Conservation (phyloP, 1,140 invertebrate genomes). For the Leptonema lineaticorne region DNA sequence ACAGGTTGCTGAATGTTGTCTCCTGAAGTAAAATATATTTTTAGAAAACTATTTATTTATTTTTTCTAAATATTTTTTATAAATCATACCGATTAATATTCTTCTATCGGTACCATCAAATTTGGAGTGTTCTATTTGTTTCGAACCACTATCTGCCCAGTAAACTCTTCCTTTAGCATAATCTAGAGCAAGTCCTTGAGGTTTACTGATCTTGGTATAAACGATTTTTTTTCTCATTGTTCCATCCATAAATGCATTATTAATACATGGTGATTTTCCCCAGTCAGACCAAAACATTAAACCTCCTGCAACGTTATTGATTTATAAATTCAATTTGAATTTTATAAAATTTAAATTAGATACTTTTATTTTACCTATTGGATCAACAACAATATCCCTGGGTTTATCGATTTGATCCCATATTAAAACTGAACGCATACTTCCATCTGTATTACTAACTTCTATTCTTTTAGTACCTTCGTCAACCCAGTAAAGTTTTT, state of each 20-base stretch:
- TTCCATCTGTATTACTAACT: constrained; percentile 76
- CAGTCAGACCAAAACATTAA: constrained; percentile 90
- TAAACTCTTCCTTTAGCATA: constrained; percentile 68
- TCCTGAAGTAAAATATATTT: constrained; percentile 47
- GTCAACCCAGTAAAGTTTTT: constrained; percentile 90
- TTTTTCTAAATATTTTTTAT: too few species aligned
- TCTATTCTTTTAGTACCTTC: constrained; percentile 78
- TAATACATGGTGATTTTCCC: constrained; percentile 79
- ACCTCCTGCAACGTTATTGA: constrained; percentile 56
- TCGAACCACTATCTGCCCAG: constrained; percentile 80
- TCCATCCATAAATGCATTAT: constrained; percentile 87
- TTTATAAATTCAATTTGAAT: background rate
- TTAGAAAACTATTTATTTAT: too few species aligned
- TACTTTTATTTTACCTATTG: constrained; percentile 57
- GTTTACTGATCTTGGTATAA: constrained; percentile 72
- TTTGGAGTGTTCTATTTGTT: constrained; percentile 79
- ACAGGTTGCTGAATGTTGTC: constrained; percentile 77
- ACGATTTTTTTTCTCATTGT: constrained; percentile 66
- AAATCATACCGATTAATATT: constrained; percentile 61
- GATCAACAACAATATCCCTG: constrained; percentile 82
- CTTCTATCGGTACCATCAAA: constrained; percentile 76
- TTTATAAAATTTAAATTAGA: background rate
- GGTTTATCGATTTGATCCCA: constrained; percentile 82
- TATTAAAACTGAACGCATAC: constrained; percentile 72
- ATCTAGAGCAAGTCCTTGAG: constrained; percentile 82